These are phyloP conservation scores for Disparrhopalites patrizii DNA, from an alignment of 2,888 invertebrate genomes.

Conservation along the genomic window DNA sequence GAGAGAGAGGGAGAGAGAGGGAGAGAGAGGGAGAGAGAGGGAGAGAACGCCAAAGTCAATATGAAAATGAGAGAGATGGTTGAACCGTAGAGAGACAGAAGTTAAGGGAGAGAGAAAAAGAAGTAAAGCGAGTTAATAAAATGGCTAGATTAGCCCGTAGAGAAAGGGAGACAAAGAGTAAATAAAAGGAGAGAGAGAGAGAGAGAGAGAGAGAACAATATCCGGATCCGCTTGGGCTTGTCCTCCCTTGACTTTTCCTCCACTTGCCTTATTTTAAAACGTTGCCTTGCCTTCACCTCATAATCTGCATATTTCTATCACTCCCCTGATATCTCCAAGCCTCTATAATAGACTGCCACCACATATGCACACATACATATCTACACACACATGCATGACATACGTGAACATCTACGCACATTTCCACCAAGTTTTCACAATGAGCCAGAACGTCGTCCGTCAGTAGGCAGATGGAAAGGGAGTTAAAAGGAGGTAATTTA, in stretches of 20 bases:
- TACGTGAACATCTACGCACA: background rate
- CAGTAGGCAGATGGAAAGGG: background rate
- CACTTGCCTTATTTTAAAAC: constrained; percentile 16
- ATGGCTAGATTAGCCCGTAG: too few relatives aligned
- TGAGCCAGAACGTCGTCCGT: too few relatives aligned
- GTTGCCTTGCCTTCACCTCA: constrained; percentile 14
- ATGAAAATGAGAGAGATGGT: background rate
- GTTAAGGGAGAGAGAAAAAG: too few relatives aligned
- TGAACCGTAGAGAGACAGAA: background rate
- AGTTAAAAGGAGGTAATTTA: background rate
- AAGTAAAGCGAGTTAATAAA: too few relatives aligned
- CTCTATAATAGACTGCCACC: too few relatives aligned
- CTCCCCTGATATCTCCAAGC: background rate
- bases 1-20: constrained; percentile 3
- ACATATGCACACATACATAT: too few relatives aligned
- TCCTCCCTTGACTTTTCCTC: constrained; percentile 13
- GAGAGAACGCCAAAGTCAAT: too few relatives aligned
- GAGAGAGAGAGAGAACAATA: constrained; percentile 7
- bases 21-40: background rate
- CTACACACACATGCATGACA: background rate
- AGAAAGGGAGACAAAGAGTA: too few relatives aligned
- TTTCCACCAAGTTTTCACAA: constrained; percentile 3
- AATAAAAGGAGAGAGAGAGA: background rate
- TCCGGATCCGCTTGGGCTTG: constrained; percentile 19
- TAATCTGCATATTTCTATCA: constrained; percentile 5